A percentile compares a stretch with the other conserved stretches of the same genome.
Conservation (phyloP, 2,888 invertebrate genomes). For the Nebria brevicollis region DNA sequence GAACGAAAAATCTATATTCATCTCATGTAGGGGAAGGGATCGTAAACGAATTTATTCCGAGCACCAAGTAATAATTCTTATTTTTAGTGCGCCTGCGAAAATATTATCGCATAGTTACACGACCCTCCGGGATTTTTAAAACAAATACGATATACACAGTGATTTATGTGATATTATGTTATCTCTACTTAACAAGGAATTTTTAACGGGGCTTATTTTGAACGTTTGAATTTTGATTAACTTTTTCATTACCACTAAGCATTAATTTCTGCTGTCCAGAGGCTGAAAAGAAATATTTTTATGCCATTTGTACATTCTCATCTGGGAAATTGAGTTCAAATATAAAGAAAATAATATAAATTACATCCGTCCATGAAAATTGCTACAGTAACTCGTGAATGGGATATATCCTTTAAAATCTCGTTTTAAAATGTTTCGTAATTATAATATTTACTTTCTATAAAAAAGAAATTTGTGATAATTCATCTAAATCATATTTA, state of each 20-base stretch:
- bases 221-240: neutral
- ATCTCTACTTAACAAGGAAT: neutral
- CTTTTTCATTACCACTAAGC: neutral
- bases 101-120: conserved; percentile 12
- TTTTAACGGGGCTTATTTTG: neutral
- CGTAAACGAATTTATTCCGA: conserved; percentile 14
- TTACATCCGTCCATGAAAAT: too few species aligned
- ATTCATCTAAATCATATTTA: too few species aligned
- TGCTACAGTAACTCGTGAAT: too few species aligned
- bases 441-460: too few species aligned
- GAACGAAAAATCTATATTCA: conserved; percentile 29
- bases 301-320: neutral
- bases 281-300: neutral
- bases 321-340: too few species aligned
- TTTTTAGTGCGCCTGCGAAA: conserved; percentile 8
- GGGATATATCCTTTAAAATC: too few species aligned
- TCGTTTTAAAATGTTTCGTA: too few species aligned
- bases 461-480: too few species aligned
- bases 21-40: conserved; percentile 13
- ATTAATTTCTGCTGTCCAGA: neutral
- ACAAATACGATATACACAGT: conserved; percentile 10
- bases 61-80: conserved; percentile 12
- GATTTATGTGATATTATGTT: neutral
- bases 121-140: conserved; percentile 13
- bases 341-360: too few species aligned